phyloP scores from a whole-genome alignment of 2,888 invertebrate genomes.

The Tenthredo scrophulariae region DNA sequence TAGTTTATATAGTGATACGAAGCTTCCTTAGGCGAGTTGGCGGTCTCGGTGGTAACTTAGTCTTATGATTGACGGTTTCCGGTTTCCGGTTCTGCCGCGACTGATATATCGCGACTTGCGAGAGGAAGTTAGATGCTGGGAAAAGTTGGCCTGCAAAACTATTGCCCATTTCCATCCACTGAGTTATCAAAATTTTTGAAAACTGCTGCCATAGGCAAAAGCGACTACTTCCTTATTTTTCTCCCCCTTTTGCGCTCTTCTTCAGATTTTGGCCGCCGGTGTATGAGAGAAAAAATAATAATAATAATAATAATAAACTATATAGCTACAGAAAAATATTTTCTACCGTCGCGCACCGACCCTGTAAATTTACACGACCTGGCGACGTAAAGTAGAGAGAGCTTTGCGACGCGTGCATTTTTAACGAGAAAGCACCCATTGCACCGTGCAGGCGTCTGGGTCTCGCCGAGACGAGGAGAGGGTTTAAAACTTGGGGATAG shows the following conservation, averaged over 20 bases:
- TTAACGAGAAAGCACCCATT: constrained; percentile 66
- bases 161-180: constrained; percentile 1
- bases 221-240: background rate
- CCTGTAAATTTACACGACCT: constrained; percentile 36
- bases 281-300: background rate
- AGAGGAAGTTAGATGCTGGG: background rate
- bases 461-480: constrained; percentile 31
- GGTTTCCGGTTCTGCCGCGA: constrained; percentile 68
- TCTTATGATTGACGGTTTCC: constrained; percentile 73
- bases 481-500: background rate
- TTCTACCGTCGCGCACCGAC: background rate
- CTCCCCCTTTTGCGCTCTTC: background rate
- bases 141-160: constrained; percentile 34
- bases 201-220: background rate
- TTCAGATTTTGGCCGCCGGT: background rate
- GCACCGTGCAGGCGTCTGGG: constrained; percentile 15
- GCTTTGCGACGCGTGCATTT: constrained; percentile 70
- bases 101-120: constrained; percentile 70
- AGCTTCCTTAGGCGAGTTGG: constrained; percentile 43
- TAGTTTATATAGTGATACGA: constrained; percentile 56
- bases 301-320: background rate
- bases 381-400: constrained; percentile 65
- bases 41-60: constrained; percentile 62
- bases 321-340: background rate
- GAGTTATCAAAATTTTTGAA: background rate